Evolutionary conservation across 1,140 invertebrate genomes (phyloP), one percentile per base, ranked within the genome.

Genomic region (Drosophila miranda): DNA sequence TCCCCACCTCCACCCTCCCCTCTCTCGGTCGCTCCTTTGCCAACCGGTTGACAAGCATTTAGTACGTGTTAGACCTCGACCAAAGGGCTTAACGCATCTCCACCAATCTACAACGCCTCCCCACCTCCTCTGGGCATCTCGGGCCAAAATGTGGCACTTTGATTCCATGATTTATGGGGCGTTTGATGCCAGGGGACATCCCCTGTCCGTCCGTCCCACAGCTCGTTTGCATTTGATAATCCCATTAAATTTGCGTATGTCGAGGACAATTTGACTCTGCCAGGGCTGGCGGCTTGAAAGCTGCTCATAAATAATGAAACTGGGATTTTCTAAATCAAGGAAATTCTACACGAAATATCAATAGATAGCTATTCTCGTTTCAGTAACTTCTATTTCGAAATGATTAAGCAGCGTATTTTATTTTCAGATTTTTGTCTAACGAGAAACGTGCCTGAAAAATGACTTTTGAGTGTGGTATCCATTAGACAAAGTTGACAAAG

Each of bases 161-260:
- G 78, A 81, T 82, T 82, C 78, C 78, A 82, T 81, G 78, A 81
- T 81, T 81, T 81, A 81, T 81, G 78, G 74, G 61, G 11, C 34
- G 34, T 49, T 64, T 71, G 51, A 53, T 53, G 58, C 21, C 58
- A 38, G 50, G 6, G 21, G 46, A 63, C 26, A 28, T 1, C 0
- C 16, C 16, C 16, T 56, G n/a, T 43, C 49, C 49, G 9, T 43
- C 45, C 28, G 16, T 38, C 34, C 62, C 61, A 13, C 60, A 52
- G 53, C 73, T 72, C 57, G 61, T 80, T 80, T 82, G 78, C 78
- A 81, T 81, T 82, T 82, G 74, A 73, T 81, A 81, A 81, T 81
- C 78, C 78, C 74, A 62, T 54, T 11, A 82, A 78, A 82, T 74
- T 82, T 81, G 78, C 78, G 78, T 80, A 80, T 82, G 73, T 19